These are phyloP conservation scores for Drosophila pruinosa DNA, from an alignment of 1,140 invertebrate species.

Conservation along the genomic window DNA sequence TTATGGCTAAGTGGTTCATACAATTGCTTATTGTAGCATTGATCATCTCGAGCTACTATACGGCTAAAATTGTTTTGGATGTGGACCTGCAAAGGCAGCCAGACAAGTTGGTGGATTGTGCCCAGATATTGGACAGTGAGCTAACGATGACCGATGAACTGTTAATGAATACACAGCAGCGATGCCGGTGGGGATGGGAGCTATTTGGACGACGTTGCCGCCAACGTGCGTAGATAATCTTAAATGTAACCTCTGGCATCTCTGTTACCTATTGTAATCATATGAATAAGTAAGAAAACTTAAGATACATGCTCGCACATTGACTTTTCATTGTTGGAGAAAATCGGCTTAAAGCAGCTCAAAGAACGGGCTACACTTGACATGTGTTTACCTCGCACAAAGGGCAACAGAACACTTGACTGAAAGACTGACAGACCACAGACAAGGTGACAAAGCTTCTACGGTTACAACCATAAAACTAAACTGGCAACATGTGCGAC, in stretches of 20 bases:
- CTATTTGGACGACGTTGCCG: constrained; percentile 42
- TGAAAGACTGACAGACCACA: neutral
- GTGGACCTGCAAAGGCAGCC: constrained; percentile 24
- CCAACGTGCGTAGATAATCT: constrained; percentile 28
- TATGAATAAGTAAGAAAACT: neutral
- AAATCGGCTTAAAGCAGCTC: constrained; percentile 16
- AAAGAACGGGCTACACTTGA: constrained; percentile 3
- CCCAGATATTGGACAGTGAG: constrained; percentile 33
- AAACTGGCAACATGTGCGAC: constrained; percentile 32
- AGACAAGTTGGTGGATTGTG: constrained; percentile 45
- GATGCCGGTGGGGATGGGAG: constrained; percentile 45
- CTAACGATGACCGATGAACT: constrained; percentile 35
- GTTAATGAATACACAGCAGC: constrained; percentile 36
- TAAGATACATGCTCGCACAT: neutral
- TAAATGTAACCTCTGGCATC: neutral
- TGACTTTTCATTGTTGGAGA: neutral
- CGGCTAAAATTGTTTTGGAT: constrained; percentile 16
- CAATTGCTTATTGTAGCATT: constrained; percentile 4
- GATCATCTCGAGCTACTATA: constrained; percentile 10
- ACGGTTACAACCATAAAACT: constrained; percentile 30
- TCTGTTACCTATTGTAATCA: neutral
- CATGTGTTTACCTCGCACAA: neutral
- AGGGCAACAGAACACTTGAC: neutral
- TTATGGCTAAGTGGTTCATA: constrained; percentile 10
- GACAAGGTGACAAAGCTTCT: neutral